These are phyloP conservation scores for Metellina segmentata DNA, from an alignment of 2,888 invertebrate genomes.

Conservation along the genomic window DNA sequence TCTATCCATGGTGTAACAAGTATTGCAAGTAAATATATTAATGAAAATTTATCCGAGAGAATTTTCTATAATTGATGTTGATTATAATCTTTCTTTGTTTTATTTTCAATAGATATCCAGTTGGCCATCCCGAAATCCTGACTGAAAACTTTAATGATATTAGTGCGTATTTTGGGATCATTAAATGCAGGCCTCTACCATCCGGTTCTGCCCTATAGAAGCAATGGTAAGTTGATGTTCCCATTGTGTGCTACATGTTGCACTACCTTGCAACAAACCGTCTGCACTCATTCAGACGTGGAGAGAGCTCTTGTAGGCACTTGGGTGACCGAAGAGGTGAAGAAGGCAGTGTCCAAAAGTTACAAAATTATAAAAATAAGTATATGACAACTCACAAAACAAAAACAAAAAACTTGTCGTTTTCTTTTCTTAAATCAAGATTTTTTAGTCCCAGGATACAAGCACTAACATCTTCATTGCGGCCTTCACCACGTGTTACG, in stretches of 20 bases:
- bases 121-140: constrained; percentile 78
- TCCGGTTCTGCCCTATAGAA: constrained; percentile 27
- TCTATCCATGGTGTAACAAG: too few species aligned
- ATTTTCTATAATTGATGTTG: too few species aligned
- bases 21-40: constrained; percentile 78
- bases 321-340: constrained; percentile 79
- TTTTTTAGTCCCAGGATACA: constrained; percentile 9
- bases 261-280: constrained; percentile 74
- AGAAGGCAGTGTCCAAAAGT: constrained; percentile 78
- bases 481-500: constrained; percentile 37
- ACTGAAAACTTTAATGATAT: constrained; percentile 77
- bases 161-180: constrained; percentile 78
- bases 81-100: too few species aligned
- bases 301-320: constrained; percentile 78
- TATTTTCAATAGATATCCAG: constrained; percentile 75
- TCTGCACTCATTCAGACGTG: constrained; percentile 78
- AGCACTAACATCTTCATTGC: constrained; percentile 43
- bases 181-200: constrained; percentile 78
- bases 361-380: constrained; percentile 72
- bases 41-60: not conserved
- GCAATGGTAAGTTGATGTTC: constrained; percentile 76
- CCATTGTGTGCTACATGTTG: constrained; percentile 78
- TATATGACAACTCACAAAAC: not conserved
- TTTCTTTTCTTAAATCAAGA: not conserved
- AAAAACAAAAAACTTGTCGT: constrained; percentile 7